Base-by-base conservation (phyloP, 2,888 invertebrate species). In the Neoascia interrupta region DNA sequence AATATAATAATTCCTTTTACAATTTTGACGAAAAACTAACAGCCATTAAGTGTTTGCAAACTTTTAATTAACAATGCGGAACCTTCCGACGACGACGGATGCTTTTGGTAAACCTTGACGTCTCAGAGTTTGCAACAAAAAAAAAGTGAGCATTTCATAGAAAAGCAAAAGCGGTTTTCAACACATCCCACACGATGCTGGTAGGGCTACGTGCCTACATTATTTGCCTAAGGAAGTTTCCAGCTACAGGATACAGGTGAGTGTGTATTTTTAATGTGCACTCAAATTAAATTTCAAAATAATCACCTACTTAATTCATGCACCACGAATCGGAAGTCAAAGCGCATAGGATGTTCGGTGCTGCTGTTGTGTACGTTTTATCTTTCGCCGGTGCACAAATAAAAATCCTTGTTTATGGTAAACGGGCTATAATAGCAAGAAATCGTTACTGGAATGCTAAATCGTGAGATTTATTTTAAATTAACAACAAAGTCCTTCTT, bases 241-340 rank as follows among this genome's bases (percentile, higher is more conserved):
- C 19, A 8, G 23, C 37, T 45, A 31, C 18, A 13, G 16, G 8
- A 23, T 39, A 58, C 16, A 6, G 34, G 5, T 5, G 28, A 19
- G 26, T 19, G 4, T 8, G 36, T 47, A 28, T 16, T 6, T 15
- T 41, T 23, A 31, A 18, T 61, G 5, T 49, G 43, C 28, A 61
- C 68, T 47, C 19, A 53, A 68, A 75, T 69, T 68, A 68, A 74
- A 68, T 56, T 75, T 49, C 34, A 37, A 56, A 69, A 61, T 75
- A 68, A 63, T 75, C 68, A 75, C 54, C 69, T 60, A 61, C 69
- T 53, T 51, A 58, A 60, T 58, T 21, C 34, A 37, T 36, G 47
- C 1, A 31, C 15, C 11, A 19, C 18, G 18, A 15, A 15, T 58
- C 51, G 36, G 58, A 45, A 49, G 36, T 15, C 41, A 56, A 26